Evolutionary conservation across 2,888 invertebrate species (phyloP).

Genomic region (Catocala sponsa): DNA sequence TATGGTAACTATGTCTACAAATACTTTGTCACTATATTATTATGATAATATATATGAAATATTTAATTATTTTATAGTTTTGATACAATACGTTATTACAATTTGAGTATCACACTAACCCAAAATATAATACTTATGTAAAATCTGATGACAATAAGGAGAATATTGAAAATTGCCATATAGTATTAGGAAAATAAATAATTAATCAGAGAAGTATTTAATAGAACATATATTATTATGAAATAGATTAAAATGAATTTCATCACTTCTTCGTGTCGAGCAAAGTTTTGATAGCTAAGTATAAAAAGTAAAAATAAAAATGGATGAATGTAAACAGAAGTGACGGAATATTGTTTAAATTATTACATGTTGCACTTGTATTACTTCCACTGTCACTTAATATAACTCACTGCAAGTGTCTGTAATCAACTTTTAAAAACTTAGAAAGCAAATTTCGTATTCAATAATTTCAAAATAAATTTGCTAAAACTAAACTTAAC

Average conservation of each 20-base stretch:
- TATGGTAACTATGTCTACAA: too few relatives aligned
- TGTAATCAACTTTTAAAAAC: slow-evolving; percentile 15
- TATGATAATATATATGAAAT: too few relatives aligned
- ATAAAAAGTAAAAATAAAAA: background rate
- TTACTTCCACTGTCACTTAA: slow-evolving; percentile 22
- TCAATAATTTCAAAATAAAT: slow-evolving; percentile 8
- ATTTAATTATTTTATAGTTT: background rate
- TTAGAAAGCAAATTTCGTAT: background rate
- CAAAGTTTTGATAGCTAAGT: background rate
- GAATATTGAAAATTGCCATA: slow-evolving; percentile 51
- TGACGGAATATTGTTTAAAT: slow-evolving; percentile 16
- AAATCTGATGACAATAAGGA: slow-evolving; percentile 57
- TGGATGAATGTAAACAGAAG: background rate
- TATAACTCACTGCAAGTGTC: slow-evolving; percentile 10
- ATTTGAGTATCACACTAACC: slow-evolving; percentile 10
- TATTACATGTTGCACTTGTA: slow-evolving; percentile 32
- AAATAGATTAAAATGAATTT: slow-evolving; percentile 10
- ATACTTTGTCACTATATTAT: too few relatives aligned
- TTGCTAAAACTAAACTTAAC: slow-evolving; percentile 3
- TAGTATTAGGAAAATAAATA: slow-evolving; percentile 37
- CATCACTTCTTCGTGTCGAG: slow-evolving; percentile 9
- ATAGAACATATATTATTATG: slow-evolving; percentile 26
- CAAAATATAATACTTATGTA: slow-evolving; percentile 14
- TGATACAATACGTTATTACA: slow-evolving; percentile 19
- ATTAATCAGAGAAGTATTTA: slow-evolving; percentile 47